Percentiles rank a stretch among this genome's conserved stretches.
These are phyloP conservation scores for Drosophila putrida DNA, from an alignment of 2,888 invertebrate species.

Conservation along the genomic window DNA sequence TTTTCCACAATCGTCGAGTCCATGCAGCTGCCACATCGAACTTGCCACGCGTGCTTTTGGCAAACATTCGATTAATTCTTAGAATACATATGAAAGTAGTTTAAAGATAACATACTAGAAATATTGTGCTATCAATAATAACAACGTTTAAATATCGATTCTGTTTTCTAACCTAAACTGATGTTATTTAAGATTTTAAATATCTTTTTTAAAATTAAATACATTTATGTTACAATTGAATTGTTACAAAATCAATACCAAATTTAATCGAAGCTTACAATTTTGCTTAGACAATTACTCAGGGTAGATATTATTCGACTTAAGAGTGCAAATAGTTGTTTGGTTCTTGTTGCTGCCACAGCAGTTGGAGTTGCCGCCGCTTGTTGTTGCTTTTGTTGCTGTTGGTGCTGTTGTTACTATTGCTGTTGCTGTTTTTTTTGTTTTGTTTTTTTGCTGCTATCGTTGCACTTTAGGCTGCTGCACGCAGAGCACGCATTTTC, in stretches of 20 bases:
- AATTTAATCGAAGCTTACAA: too few species aligned
- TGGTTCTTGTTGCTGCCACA: conserved; percentile 10
- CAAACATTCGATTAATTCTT: neutral
- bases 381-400: conserved; percentile 25
- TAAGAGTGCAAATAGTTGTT: conserved; percentile 10
- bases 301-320: conserved; percentile 33
- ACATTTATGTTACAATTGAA: too few species aligned
- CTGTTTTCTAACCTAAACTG: too few species aligned
- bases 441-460: conserved; percentile 49
- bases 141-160: too few species aligned
- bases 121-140: too few species aligned
- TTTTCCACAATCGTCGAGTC: conserved; percentile 12
- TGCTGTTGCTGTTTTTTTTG: too few species aligned
- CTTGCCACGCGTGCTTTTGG: conserved; percentile 3
- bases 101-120: too few species aligned
- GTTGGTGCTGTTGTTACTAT: conserved; percentile 32
- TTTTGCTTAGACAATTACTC: too few species aligned
- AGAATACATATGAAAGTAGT: too few species aligned
- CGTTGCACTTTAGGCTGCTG: conserved; percentile 68
- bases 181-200: too few species aligned
- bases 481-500: conserved; percentile 85
- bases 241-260: too few species aligned
- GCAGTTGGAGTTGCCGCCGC: conserved; percentile 1
- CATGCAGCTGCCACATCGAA: neutral
- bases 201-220: too few species aligned